Conservation (phyloP, 2,797 vertebrate genomes). For the Jordanella pulchra region DNA sequence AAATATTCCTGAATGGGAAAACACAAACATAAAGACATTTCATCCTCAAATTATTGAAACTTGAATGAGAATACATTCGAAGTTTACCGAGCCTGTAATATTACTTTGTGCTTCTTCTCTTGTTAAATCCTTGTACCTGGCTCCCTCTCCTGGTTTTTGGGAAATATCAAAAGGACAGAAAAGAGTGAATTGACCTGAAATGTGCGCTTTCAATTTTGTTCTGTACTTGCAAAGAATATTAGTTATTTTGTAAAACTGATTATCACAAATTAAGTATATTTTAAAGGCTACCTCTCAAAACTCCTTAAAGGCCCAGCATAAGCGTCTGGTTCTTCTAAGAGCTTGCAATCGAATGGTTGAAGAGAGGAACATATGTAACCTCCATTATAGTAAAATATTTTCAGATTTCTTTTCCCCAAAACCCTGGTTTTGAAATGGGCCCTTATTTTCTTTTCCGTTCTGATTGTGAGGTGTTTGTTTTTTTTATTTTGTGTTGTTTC, state of each 20-base stretch:
- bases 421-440: neutral
- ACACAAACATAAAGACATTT: neutral
- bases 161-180: constrained; percentile 22
- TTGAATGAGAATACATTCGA: neutral
- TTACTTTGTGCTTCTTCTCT: constrained; percentile 28
- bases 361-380: neutral
- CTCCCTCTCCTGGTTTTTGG: constrained; percentile 79
- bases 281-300: neutral
- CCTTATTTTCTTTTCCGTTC: neutral
- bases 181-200: constrained; percentile 3
- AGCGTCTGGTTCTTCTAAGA: neutral
- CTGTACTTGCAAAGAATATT: neutral
- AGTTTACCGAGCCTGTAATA: constrained; percentile 26
- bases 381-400: neutral
- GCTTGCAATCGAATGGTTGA: neutral
- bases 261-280: too few relatives aligned
- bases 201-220: neutral
- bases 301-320: neutral
- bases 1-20: neutral
- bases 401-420: neutral
- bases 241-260: neutral
- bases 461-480: too few relatives aligned
- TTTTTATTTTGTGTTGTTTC: too few relatives aligned
- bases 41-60: rapidly evolving
- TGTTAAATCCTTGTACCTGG: constrained; percentile 71